Evolutionary conservation across 1,140 invertebrate species (phyloP).

Genomic region (Lycorma delicatula): DNA sequence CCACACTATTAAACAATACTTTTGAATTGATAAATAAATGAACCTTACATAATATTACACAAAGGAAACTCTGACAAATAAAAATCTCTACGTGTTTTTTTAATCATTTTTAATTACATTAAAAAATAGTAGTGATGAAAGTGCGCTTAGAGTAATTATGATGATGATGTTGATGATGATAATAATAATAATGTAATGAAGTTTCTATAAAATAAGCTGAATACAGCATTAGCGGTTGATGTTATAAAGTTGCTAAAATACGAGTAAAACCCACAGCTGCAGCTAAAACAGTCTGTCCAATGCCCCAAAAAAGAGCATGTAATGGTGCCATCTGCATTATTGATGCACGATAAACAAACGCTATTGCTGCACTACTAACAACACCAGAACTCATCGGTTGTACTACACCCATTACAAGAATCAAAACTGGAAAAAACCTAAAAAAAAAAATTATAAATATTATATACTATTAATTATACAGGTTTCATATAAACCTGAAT

Average conservation of each 20-base stretch:
- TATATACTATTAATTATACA: no score
- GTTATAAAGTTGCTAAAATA: slow-evolving; percentile 83
- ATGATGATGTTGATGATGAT: no score
- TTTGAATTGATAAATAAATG: no score
- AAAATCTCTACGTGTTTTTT: no score
- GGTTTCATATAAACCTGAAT: background rate
- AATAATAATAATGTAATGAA: no score
- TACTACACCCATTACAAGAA: slow-evolving; percentile 79
- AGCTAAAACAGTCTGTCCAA: slow-evolving; percentile 82
- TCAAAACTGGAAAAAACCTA: slow-evolving; percentile 76
- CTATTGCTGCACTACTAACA: slow-evolving; percentile 84
- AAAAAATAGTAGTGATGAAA: no score
- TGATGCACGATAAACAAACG: slow-evolving; percentile 85
- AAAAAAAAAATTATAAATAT: slow-evolving; percentile 24
- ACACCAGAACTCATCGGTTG: slow-evolving; percentile 78
- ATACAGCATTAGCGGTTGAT: background rate
- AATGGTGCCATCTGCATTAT: slow-evolving; percentile 79
- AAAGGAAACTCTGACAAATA: no score
- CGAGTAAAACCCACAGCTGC: slow-evolving; percentile 84
- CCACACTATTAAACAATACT: no score
- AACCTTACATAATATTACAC: no score
- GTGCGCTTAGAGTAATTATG: no score
- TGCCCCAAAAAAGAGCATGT: slow-evolving; percentile 87
- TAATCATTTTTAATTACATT: no score
- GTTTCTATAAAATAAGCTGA: no score